Evolutionary conservation across 2,888 invertebrate genomes (phyloP).

Genomic region (Blastobasis lacticolella): DNA sequence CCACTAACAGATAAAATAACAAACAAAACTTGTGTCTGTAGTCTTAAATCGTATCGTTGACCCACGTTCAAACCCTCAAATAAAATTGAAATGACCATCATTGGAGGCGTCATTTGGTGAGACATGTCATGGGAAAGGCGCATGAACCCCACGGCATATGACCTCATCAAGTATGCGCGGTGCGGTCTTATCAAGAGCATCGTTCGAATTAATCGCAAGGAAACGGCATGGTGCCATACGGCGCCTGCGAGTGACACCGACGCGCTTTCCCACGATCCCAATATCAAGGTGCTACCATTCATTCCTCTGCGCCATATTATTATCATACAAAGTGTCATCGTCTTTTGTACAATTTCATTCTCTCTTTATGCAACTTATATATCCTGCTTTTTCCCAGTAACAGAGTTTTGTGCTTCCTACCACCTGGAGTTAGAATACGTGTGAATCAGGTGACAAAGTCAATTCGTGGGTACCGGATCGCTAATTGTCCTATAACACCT

Average conservation of each 20-base stretch:
- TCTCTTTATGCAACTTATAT: no score
- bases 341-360: no score
- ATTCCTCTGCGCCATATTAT: no score
- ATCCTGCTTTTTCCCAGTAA: no score
- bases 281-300: no score
- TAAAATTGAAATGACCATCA: no score
- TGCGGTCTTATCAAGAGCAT: conserved; percentile 58
- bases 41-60: no score
- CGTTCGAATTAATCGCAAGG: conserved; percentile 67
- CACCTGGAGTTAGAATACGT: conserved; percentile 24
- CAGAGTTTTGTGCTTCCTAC: no score
- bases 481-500: conserved; percentile 62
- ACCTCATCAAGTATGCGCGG: conserved; percentile 57
- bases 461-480: conserved; percentile 38
- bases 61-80: no score
- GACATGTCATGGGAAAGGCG: conserved; percentile 43
- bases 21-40: no score
- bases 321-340: no score
- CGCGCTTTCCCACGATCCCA: conserved; percentile 52
- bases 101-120: background rate
- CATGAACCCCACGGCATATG: conserved; percentile 41
- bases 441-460: conserved; percentile 50
- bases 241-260: conserved; percentile 35
- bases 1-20: no score
- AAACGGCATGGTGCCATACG: conserved; percentile 67